Evolutionary conservation across 2,113 vertebrate genomes (phyloP).

Genomic region (Atractosteus spatula): DNA sequence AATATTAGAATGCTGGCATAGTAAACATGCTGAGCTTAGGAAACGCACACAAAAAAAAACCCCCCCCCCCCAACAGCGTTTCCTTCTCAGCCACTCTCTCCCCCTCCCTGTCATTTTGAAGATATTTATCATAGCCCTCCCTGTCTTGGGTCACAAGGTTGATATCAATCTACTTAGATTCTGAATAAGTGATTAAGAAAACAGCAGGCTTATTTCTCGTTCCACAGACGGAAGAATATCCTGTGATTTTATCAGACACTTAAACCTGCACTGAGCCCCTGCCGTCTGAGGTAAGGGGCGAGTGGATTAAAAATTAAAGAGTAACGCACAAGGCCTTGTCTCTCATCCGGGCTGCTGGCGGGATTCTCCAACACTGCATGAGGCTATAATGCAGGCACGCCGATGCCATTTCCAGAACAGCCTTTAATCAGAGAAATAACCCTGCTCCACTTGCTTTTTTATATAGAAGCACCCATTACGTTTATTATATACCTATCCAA

Average conservation of each 20-base stretch:
- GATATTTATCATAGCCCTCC: constrained; percentile 7
- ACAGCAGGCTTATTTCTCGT: constrained; percentile 4
- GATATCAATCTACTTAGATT: constrained; percentile 4
- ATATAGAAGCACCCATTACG: no score
- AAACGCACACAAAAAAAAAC: not conserved
- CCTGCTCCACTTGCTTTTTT: no score
- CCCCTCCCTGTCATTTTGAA: not conserved
- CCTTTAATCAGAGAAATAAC: no score
- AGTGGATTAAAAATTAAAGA: not conserved
- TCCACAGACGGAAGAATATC: not conserved
- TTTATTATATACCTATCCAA: no score
- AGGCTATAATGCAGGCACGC: not conserved
- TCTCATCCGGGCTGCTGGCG: not conserved
- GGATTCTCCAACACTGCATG: not conserved
- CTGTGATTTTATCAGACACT: not conserved
- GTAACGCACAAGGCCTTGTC: not conserved
- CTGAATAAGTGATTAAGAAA: constrained; percentile 10
- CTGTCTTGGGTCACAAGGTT: constrained; percentile 1
- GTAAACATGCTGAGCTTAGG: no score
- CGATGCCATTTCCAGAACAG: no score
- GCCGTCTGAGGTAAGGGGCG: not conserved
- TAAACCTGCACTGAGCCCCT: not conserved
- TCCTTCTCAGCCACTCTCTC: not conserved
- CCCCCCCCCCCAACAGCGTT: not conserved
- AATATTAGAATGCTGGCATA: no score